Conservation (phyloP, 2,113 vertebrate species). For the Siniperca knerii region DNA sequence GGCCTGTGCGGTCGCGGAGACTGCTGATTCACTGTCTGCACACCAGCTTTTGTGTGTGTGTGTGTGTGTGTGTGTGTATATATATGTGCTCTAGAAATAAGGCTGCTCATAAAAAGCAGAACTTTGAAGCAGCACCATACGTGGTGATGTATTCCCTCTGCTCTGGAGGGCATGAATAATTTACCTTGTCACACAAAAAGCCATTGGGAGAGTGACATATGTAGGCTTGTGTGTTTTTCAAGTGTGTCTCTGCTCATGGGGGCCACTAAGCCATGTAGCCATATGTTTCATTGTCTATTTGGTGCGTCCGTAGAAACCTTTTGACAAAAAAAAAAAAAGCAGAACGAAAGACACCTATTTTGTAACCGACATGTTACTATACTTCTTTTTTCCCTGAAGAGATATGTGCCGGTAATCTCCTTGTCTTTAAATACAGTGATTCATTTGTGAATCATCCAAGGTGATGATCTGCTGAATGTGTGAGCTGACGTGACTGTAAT, state of each 20-base stretch:
- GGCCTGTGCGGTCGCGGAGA: conserved; percentile 82
- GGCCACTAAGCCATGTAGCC: conserved; percentile 55
- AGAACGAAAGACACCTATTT: conserved; percentile 47
- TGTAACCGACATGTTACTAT: conserved; percentile 42
- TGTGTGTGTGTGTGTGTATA: conserved; percentile 39
- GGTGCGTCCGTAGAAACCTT: conserved; percentile 30
- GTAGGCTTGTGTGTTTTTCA: conserved; percentile 68
- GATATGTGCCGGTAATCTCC: conserved; percentile 68
- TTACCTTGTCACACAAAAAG: conserved; percentile 72
- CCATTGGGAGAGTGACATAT: conserved; percentile 77
- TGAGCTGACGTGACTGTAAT: conserved; percentile 63
- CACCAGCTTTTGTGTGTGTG: conserved; percentile 83
- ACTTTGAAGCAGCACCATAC: conserved; percentile 84
- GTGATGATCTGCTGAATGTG: conserved; percentile 72
- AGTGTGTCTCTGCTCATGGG: conserved; percentile 63
- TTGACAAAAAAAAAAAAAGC: conserved; percentile 25
- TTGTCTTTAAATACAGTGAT: conserved; percentile 55
- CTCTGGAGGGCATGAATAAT: conserved; percentile 74
- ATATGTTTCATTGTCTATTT: conserved; percentile 66
- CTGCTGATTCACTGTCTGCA: conserved; percentile 87
- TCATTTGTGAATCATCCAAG: conserved; percentile 74
- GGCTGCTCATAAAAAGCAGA: conserved; percentile 84
- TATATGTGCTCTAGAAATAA: conserved; percentile 85
- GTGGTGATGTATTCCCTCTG: conserved; percentile 81
- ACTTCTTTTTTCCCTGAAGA: conserved; percentile 48